Evolutionary conservation across 2,888 invertebrate species (phyloP), one percentile per base, ranked within the genome.

Genomic region (Meiosimyza platycephala): DNA sequence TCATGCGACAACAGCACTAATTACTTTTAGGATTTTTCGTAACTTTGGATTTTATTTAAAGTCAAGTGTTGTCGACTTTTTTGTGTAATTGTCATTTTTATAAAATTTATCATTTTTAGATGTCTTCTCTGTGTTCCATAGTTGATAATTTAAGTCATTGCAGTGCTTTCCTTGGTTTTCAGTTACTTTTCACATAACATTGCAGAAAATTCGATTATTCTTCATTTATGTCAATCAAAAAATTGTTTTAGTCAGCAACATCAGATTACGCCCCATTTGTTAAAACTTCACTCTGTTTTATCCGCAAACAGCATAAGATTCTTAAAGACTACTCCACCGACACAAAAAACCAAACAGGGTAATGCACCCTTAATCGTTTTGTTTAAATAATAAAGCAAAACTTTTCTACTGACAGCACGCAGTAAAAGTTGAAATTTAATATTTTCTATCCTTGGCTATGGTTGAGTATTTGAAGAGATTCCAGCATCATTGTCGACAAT

Each of bases 151-250:
- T 76, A 76, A 74, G 75, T 72, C 72, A 75, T 74, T 16, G n/a
- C 72, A 75, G 73, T 16, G n/a, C 59, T 59, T 28, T 72, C 71
- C 72, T 75, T 72, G 60, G 72, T 64, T 74, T 74, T 71, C 54
- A 68, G 60, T 69, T 60, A 16, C 50, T 60, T n/a, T 66, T n/a
- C 28, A 11, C 11, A 48, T 33, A n/a, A 4, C 33, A 3, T 9
- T 40, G 9, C 11, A 15, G 22, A 60, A 81, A 80, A 83, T 82
- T 85, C 85, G 81, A 86, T 86, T 86, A 85, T 83, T 86, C 86
- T 86, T 86, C 86, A 85, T 86, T 85, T 85, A 79, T 81, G 85
- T 85, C 86, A 86, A 85, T 85, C 86, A 85, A 79, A 78, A 73
- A 73, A 78, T 79, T 63, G 63, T 68, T 78, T 76, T 64, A 62